phyloP scores from a whole-genome alignment of 1,140 invertebrate species.

The Drosophila kepulauana region DNA sequence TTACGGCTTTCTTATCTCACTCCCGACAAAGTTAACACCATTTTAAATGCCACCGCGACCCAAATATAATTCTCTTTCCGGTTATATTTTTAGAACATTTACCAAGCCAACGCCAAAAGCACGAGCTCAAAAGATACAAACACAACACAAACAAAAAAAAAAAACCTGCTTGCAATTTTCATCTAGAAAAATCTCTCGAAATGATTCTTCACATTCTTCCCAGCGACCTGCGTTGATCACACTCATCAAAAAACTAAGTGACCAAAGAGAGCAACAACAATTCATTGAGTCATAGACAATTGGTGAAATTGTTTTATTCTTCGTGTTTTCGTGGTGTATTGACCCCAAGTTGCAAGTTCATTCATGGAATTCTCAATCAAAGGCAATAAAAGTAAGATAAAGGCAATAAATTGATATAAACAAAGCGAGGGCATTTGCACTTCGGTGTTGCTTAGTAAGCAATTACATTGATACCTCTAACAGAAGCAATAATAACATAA shows the following conservation, averaged over 20 bases:
- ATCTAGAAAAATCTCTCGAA: neutral
- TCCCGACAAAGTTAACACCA: neutral
- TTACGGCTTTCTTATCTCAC: neutral
- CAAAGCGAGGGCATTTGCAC: neutral
- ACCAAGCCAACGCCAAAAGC: neutral
- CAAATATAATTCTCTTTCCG: neutral
- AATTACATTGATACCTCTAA: neutral
- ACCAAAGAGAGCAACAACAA: neutral
- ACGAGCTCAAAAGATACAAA: too few species aligned
- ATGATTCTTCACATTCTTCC: neutral
- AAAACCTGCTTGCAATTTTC: neutral
- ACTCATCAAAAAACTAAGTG: neutral
- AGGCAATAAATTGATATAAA: neutral
- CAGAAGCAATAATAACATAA: neutral
- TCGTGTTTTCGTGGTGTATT: neutral
- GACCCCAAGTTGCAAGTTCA: neutral
- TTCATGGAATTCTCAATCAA: neutral
- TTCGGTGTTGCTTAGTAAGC: neutral
- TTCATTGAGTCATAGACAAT: neutral
- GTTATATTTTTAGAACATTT: constrained; percentile 3
- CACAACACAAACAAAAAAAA: neutral
- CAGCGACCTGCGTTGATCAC: neutral
- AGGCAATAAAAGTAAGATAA: neutral
- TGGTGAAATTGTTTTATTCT: neutral
- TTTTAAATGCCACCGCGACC: neutral